Evolutionary conservation across 2,888 invertebrate species (phyloP).

Genomic region (Apeira syringaria): DNA sequence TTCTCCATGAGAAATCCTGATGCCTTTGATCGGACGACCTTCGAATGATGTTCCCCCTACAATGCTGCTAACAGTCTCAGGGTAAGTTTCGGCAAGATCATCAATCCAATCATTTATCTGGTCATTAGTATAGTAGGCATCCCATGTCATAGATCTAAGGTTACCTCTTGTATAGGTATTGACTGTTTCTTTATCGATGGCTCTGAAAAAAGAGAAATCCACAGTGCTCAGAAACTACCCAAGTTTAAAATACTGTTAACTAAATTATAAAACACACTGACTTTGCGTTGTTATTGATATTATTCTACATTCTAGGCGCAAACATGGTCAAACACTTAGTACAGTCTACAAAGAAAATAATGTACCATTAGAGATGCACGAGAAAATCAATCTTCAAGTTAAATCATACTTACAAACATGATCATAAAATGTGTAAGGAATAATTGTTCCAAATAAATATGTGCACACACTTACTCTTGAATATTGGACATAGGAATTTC

Average conservation of each 20-base stretch:
- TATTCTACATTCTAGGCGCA: too few species aligned
- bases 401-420: too few species aligned
- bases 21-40: slow-evolving; percentile 65
- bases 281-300: too few species aligned
- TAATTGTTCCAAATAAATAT: too few species aligned
- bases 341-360: too few species aligned
- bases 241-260: too few species aligned
- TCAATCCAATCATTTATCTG: slow-evolving; percentile 85
- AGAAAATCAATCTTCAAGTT: too few species aligned
- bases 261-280: too few species aligned
- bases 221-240: too few species aligned
- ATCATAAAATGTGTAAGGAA: too few species aligned
- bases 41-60: slow-evolving; percentile 67
- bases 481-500: slow-evolving; percentile 65
- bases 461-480: slow-evolving; percentile 60
- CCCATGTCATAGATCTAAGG: slow-evolving; percentile 63
- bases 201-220: slow-evolving; percentile 45
- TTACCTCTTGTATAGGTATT: slow-evolving; percentile 38
- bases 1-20: slow-evolving; percentile 62
- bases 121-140: slow-evolving; percentile 81
- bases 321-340: too few species aligned
- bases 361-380: too few species aligned
- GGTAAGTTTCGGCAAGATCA: slow-evolving; percentile 65
- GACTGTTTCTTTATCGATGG: slow-evolving; percentile 69
- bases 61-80: slow-evolving; percentile 64